Base-by-base conservation (phyloP, 2,113 vertebrate genomes). In the Callocephalon fimbriatum region DNA sequence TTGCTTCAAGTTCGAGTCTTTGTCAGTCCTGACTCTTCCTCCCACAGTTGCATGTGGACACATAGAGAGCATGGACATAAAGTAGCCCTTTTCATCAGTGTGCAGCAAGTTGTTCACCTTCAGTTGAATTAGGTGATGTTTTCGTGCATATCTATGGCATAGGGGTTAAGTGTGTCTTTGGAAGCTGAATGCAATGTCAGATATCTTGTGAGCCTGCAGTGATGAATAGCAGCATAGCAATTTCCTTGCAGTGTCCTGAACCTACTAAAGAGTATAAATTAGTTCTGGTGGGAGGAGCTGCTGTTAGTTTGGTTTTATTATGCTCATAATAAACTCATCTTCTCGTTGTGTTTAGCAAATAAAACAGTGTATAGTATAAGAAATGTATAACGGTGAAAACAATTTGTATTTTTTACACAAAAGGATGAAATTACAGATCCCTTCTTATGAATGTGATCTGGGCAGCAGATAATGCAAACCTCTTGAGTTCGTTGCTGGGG, bases 141-240 rank as follows among this genome's bases (percentile, higher is more conserved):
- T 77, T 7, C 5, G 15, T 1, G 0, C 47, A 37, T 26, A 5
- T 45, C 42, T 72, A 2, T 1, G 2, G 14, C 7, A 20, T 11
- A 35, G n/a, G 40, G 32, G 38, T 56, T 31, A 11, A 31, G 40
- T 31, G 20, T 58, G 53, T 32, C 32, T 70, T 11, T 84, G 56
- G 80, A 77, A 61, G 48, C 54, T 86, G 68, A 27, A 16, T 1
- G 8, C 48, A 19, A 38, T 62, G 42, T 42, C 32, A 37, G 42
- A 6, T 2, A 15, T 29, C 53, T 74, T 44, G 29, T 35, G 32
- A 38, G 50, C 62, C 66, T 50, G 59, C 77, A 29, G 67, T n/a
- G 47, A 35, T 2, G 3, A 76, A 32, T 6, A 32, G 22, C 29
- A 44, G 26, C 16, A 18, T 1, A 54, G 63, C 45, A 32, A 45